Base-by-base conservation (phyloP, 1,140 invertebrate genomes). In the Chrysopa pallens region DNA sequence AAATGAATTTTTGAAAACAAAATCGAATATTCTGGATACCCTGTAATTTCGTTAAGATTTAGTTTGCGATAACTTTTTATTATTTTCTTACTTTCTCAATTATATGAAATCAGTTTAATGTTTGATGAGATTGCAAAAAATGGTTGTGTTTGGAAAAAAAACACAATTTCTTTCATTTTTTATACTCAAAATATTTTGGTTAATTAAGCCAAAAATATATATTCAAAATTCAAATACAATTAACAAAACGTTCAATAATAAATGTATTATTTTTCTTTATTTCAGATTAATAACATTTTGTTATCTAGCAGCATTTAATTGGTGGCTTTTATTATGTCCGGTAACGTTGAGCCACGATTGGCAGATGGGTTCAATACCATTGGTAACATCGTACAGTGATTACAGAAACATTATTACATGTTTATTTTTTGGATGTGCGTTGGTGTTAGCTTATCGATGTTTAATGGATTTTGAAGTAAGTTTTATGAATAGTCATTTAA, bases 341-440 rank as follows among this genome's bases (percentile, higher is more conserved):
- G 70, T 70, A 47, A 73, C 71, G 8, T 66, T 88, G 1, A 83
- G 80, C 46, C 84, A 87, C 53, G 84, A 88, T 55, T 89, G 84
- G 82, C 84, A 86, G 59, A 86, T 88, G 83, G 82, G 83, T 23
- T 86, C 83, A 8, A 70, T 88, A 37, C 80, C 83, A 23, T 60
- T 86, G 29, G 70, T 89, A 35, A 74, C 75, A 39, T 74, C 73
- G 31, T 55, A 73, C 5, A 68, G 66, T 38, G 84, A 87, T 61
- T 64, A 68, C 6, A 66, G 84, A 48, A 82, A 86, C 56, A 52
- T 86, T 35, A 65, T 76, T 15, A 80, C 82, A 1, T 70, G 73
- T 50, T 64, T 79, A 15, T 77, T 83, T 38, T 73, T 78, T 49
- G 66, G 70, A 39, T 60, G 72, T 9, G 64, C 72, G 33, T 48